A percentile compares a stretch with the other conserved stretches of the same genome.
These are phyloP conservation scores for Panthera uncia DNA, from an alignment of 2,113 vertebrate species.

Conservation along the genomic window DNA sequence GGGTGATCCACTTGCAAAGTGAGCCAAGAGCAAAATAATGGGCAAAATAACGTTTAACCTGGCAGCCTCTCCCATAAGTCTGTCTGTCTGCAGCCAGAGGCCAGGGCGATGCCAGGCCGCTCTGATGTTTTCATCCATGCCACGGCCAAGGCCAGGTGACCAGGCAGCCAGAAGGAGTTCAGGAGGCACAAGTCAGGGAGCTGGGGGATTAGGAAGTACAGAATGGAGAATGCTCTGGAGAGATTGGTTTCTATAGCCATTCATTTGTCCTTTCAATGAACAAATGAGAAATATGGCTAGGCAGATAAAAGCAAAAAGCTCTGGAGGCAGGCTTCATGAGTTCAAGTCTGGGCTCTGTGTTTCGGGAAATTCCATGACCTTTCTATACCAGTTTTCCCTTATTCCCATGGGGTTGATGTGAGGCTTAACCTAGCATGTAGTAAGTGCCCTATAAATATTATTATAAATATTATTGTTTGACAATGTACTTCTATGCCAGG, in stretches of 20 bases:
- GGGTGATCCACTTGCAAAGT: background rate
- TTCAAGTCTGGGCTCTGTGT: conserved; percentile 1
- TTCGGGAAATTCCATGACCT: conserved; percentile 37
- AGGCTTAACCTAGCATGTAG: conserved; percentile 43
- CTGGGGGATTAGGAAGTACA: background rate
- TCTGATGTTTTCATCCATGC: background rate
- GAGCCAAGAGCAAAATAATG: conserved; percentile 1
- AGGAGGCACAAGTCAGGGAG: background rate
- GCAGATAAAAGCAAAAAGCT: background rate
- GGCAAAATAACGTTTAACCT: background rate
- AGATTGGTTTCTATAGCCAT: background rate
- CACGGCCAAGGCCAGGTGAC: background rate
- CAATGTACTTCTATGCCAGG: conserved; percentile 5
- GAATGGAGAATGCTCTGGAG: background rate
- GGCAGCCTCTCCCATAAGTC: background rate
- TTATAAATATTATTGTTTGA: conserved; percentile 53
- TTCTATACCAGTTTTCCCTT: conserved; percentile 9
- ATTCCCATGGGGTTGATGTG: background rate
- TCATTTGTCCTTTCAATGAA: background rate
- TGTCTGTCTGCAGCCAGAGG: background rate
- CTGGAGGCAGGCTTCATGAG: background rate
- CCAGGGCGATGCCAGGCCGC: background rate
- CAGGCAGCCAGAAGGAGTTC: background rate
- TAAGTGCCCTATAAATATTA: conserved; percentile 58
- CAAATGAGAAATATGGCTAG: background rate